Conservation (phyloP, 2,888 invertebrate genomes). For the Allophyes oxyacanthae region DNA sequence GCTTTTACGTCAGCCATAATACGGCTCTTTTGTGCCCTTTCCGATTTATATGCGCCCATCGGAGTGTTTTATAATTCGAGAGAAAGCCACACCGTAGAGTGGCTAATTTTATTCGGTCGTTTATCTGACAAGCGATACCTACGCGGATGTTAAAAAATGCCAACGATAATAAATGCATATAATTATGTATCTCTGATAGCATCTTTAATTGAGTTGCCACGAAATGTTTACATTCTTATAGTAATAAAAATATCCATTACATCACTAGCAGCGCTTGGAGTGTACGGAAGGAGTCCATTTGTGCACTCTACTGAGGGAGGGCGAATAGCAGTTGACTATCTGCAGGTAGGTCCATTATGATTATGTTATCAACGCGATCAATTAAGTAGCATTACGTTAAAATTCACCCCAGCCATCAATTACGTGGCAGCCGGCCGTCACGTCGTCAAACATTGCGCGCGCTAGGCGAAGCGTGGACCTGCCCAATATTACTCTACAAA, state of each 20-base stretch:
- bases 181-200: no score
- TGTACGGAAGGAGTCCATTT: constrained; percentile 73
- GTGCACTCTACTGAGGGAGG: constrained; percentile 68
- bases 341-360: constrained; percentile 73
- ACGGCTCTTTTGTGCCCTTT: constrained; percentile 79
- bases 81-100: constrained; percentile 48
- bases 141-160: constrained; percentile 4
- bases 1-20: constrained; percentile 81
- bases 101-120: constrained; percentile 59
- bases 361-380: constrained; percentile 81
- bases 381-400: constrained; percentile 84
- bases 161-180: no score
- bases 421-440: constrained; percentile 69
- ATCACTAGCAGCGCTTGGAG: constrained; percentile 67
- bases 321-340: constrained; percentile 63
- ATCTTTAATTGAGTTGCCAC: background rate
- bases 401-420: constrained; percentile 83
- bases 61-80: constrained; percentile 65
- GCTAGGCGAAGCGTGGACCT: constrained; percentile 69
- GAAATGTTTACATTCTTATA: background rate
- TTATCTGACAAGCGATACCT: constrained; percentile 25
- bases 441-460: constrained; percentile 58
- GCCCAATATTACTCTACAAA: constrained; percentile 27
- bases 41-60: constrained; percentile 76
- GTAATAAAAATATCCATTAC: constrained; percentile 64